These are phyloP conservation scores for Poecilobothrus nobilitatus DNA, from an alignment of 2,888 invertebrate species.

Conservation along the genomic window DNA sequence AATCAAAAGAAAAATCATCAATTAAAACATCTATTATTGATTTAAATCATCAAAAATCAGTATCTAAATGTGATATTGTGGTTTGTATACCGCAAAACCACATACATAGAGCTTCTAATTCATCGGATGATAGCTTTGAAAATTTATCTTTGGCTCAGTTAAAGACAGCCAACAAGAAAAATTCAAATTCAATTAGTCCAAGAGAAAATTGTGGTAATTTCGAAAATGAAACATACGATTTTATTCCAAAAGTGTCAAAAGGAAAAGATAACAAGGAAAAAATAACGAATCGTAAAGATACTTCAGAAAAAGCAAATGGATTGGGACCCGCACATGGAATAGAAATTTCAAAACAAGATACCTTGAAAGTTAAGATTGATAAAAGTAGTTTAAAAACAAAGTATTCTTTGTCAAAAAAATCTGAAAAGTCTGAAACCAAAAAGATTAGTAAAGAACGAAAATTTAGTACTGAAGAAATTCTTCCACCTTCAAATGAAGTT, in stretches of 20 bases:
- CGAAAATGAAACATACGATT: neutral
- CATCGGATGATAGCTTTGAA: constrained; percentile 35
- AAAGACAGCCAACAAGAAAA: constrained; percentile 39
- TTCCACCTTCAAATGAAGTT: constrained; percentile 26
- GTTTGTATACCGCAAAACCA: constrained; percentile 42
- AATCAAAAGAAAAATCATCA: constrained; percentile 22
- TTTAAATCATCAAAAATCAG: constrained; percentile 14
- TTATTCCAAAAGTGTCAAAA: neutral
- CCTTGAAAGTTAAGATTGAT: constrained; percentile 40
- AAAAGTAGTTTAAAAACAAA: constrained; percentile 37
- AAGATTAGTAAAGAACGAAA: constrained; percentile 27
- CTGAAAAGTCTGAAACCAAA: constrained; percentile 24
- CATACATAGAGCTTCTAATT: constrained; percentile 30
- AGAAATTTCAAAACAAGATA: constrained; percentile 21
- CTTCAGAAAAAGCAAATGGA: neutral
- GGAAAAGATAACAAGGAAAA: neutral
- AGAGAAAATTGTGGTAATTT: neutral
- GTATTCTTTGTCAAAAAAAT: constrained; percentile 29
- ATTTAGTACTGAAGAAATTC: constrained; percentile 29
- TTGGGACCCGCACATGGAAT: neutral
- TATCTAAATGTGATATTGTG: constrained; percentile 35
- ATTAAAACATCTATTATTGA: neutral
- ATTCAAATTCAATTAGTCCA: constrained; percentile 25
- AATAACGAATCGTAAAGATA: neutral
- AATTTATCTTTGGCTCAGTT: constrained; percentile 32